Base-by-base conservation (phyloP, 1,140 invertebrate species). In the Trichoplusia ni region DNA sequence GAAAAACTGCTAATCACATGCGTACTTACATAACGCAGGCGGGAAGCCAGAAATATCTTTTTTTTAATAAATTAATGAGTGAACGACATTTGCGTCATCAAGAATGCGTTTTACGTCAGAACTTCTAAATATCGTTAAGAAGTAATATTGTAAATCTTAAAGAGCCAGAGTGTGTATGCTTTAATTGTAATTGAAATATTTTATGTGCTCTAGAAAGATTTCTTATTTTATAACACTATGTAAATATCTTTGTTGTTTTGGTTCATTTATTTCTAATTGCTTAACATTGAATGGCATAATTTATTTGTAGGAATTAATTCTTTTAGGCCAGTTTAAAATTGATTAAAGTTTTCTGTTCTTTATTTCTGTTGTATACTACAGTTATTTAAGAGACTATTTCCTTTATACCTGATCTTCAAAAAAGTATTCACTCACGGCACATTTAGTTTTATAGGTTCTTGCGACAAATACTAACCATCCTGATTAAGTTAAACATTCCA, bases 1-100 rank as follows among this genome's bases (percentile, higher is more conserved):
- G 35, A 9, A n/a, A 54, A 27, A 54, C 14, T 33, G 9, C 35
- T 59, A 59, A 59, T 59, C 54, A 44, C 54, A 44, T 25, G 35
- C 11, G 16, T 31, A 44, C 49, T 65, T 65, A 37, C 23, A 23
- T 59, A 65, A 65, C 19, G 11, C 62, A 21, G 58, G 58, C 58
- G 49, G 31, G 16, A 27, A 58, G 44, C 44, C 54, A 59, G 49
- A 53, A 59, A 59, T 59, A 53, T 65, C 54, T 65, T 58, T 44
- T n/a, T n/a, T 56, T 37, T 59, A 51, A 65, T 53, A 59, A 65
- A 65, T 65, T 65, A 65, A 65, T 65, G 64, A 59, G 33, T 53
- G 35, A 58, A 65, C 5, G 46, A 37, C 38, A 47, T 21, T 29
- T 56, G 62, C 62, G 62, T 64, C 62, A 64, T 27, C n/a, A 23